phyloP scores from a whole-genome alignment of 2,888 invertebrate species.

The Drosophila prolongata region DNA sequence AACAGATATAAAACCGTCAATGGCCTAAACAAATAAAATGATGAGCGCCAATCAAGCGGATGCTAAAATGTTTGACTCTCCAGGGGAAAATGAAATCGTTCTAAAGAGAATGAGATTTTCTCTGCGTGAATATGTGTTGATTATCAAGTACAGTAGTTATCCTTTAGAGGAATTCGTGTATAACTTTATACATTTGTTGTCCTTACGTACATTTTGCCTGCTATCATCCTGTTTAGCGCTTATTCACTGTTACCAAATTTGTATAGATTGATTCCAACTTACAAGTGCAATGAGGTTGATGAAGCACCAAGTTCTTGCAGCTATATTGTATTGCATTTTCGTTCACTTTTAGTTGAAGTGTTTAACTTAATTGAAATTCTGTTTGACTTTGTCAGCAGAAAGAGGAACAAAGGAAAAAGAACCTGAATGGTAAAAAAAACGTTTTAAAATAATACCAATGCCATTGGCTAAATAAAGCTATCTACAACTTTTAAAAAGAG shows the following conservation, averaged over 20 bases:
- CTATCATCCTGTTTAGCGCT: not conserved
- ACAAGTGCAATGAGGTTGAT: slow-evolving; percentile 42
- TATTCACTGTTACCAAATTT: slow-evolving; percentile 40
- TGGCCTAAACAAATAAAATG: slow-evolving; percentile 79
- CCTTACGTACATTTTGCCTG: not conserved
- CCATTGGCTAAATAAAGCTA: slow-evolving; percentile 27
- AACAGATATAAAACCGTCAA: slow-evolving; percentile 42
- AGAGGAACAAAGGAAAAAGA: not conserved
- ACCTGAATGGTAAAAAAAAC: slow-evolving; percentile 11
- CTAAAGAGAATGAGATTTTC: not conserved
- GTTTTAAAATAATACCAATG: slow-evolving; percentile 5
- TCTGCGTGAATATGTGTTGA: slow-evolving; percentile 28
- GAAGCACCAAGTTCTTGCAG: slow-evolving; percentile 19
- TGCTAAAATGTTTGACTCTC: slow-evolving; percentile 57
- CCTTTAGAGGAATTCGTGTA: not conserved
- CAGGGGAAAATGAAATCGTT: not conserved
- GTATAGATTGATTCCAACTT: slow-evolving; percentile 33
- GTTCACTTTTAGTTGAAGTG: slow-evolving; percentile 57
- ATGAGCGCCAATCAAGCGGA: slow-evolving; percentile 79
- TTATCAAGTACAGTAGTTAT: slow-evolving; percentile 48
- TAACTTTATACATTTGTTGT: not conserved
- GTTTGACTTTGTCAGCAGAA: slow-evolving; percentile 47
- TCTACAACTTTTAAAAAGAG: not conserved
- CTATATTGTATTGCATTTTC: slow-evolving; percentile 49
- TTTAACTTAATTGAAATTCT: slow-evolving; percentile 63